These are phyloP conservation scores for Hirtodrosophila histrioides DNA, from an alignment of 2,888 invertebrate genomes.

Conservation along the genomic window DNA sequence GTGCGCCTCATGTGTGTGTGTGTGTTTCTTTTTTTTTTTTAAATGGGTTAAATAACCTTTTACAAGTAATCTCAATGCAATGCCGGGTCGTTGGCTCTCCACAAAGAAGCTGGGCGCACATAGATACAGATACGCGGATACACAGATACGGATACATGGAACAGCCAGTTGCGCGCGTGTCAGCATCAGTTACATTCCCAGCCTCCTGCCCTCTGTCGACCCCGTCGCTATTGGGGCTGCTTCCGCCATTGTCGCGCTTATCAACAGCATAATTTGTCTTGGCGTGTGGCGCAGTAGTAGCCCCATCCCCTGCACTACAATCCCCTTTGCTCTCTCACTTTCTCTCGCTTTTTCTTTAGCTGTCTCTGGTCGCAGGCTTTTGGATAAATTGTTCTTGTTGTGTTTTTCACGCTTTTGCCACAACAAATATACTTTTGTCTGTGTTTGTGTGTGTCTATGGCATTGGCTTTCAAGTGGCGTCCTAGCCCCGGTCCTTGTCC, in stretches of 20 bases:
- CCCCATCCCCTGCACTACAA: not conserved
- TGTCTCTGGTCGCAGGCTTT: constrained; percentile 22
- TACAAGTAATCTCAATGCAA: constrained; percentile 62
- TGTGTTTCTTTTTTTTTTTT: constrained; percentile 22
- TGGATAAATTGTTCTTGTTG: constrained; percentile 34
- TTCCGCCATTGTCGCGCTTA: constrained; percentile 72
- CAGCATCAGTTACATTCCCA: constrained; percentile 59
- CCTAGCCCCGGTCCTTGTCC: not conserved
- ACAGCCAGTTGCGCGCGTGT: constrained; percentile 55
- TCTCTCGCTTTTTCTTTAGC: not conserved
- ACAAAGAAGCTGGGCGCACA: constrained; percentile 29
- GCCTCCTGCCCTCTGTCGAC: not conserved
- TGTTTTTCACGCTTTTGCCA: constrained; percentile 52
- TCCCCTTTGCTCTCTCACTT: not conserved
- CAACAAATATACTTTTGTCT: constrained; percentile 39
- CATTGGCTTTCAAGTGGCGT: constrained; percentile 25
- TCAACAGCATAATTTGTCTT: constrained; percentile 79
- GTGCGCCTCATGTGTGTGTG: constrained; percentile 7
- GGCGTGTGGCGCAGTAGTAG: constrained; percentile 56
- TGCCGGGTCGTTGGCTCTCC: constrained; percentile 62
- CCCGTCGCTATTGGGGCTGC: constrained; percentile 36
- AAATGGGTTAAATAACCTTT: constrained; percentile 77
- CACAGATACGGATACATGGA: not conserved
- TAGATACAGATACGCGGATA: constrained; percentile 27
- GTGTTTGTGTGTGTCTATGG: constrained; percentile 34